Conservation (phyloP, 2,797 vertebrate species). For the Octomys mimax region DNA sequence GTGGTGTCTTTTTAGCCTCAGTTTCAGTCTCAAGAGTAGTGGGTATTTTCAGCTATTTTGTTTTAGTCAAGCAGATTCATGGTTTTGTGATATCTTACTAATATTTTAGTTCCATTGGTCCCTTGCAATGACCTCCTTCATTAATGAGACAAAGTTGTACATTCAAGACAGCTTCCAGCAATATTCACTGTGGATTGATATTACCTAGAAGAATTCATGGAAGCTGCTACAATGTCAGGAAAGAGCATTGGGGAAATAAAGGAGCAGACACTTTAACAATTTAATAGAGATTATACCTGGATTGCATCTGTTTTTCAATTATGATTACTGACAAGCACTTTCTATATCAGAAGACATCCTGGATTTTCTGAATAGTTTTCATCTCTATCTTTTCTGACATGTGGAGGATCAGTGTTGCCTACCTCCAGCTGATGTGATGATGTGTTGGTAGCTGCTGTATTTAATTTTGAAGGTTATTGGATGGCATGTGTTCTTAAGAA, state of each 20-base stretch:
- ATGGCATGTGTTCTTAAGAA: not conserved
- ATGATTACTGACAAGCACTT: not conserved
- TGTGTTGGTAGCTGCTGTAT: not conserved
- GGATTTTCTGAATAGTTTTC: not conserved
- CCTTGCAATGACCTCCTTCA: not conserved
- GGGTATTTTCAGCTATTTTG: not conserved
- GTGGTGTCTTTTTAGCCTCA: not conserved
- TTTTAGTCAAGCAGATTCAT: not conserved
- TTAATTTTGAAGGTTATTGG: not conserved
- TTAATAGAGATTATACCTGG: not conserved
- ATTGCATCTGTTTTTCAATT: not conserved
- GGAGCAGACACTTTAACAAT: not conserved
- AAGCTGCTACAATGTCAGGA: not conserved
- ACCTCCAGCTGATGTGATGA: not conserved
- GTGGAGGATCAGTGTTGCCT: not conserved
- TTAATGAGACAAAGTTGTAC: not conserved
- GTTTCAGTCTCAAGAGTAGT: not conserved
- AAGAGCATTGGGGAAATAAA: not conserved
- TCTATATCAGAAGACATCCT: not conserved
- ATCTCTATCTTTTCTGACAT: not conserved
- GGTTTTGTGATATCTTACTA: not conserved
- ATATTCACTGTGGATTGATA: not conserved
- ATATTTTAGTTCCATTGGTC: not conserved
- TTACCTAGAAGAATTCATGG: not conserved
- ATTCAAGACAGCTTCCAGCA: not conserved